phyloP scores from a whole-genome alignment of 1,140 invertebrate genomes.

The Diorhabda elongata region DNA sequence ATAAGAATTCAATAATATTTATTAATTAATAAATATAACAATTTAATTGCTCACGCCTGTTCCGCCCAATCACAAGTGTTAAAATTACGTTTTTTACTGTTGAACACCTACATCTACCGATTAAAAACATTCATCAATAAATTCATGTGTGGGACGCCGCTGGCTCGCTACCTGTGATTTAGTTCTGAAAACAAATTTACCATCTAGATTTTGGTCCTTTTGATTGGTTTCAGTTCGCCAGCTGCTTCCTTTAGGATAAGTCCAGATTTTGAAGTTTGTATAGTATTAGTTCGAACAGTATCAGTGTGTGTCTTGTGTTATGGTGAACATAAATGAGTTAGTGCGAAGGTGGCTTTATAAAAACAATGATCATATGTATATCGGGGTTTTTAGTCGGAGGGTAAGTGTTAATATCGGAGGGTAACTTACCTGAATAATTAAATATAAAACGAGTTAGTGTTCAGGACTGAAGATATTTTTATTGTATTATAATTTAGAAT shows the following conservation, averaged over 20 bases:
- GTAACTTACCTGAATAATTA: no score
- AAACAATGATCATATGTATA: slow-evolving; percentile 60
- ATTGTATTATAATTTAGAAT: no score
- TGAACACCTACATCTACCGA: no score
- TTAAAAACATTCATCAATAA: background rate
- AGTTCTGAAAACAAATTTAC: slow-evolving; percentile 33
- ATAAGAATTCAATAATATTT: no score
- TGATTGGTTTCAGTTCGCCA: slow-evolving; percentile 32
- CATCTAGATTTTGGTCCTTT: slow-evolving; percentile 36
- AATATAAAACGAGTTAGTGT: no score
- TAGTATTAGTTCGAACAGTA: slow-evolving; percentile 3
- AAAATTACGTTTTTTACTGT: no score
- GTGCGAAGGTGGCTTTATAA: background rate
- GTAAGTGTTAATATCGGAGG: no score
- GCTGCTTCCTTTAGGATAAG: slow-evolving; percentile 36
- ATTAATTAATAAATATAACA: no score
- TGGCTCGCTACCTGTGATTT: slow-evolving; percentile 41
- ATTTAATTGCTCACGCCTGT: no score
- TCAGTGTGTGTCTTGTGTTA: slow-evolving; percentile 20
- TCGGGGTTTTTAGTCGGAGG: slow-evolving; percentile 63
- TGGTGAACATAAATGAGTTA: slow-evolving; percentile 18
- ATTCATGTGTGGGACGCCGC: slow-evolving; percentile 19
- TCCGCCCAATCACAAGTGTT: no score
- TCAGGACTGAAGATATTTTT: no score
- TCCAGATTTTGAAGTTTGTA: slow-evolving; percentile 20